phyloP scores from a whole-genome alignment of 2,113 vertebrate species.

The Stictonetta naevosa region DNA sequence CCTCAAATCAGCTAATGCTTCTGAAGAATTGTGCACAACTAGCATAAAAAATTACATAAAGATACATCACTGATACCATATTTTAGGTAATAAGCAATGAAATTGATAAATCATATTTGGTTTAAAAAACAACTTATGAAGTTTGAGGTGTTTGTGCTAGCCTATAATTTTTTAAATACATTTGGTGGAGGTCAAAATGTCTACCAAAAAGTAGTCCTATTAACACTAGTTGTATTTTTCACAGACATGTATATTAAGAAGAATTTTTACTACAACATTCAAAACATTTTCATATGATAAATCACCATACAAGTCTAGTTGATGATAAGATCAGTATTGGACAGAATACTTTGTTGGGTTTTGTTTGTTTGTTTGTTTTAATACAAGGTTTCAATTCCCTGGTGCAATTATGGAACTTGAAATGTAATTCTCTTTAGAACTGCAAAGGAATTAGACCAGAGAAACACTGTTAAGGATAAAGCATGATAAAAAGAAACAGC shows the following conservation, averaged over 20 bases:
- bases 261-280: not conserved
- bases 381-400: constrained; percentile 61
- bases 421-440: constrained; percentile 70
- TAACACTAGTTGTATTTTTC: not conserved
- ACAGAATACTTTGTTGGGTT: constrained; percentile 21
- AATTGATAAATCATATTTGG: constrained; percentile 28
- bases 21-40: not conserved
- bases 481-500: constrained; percentile 68
- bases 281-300: constrained; percentile 33
- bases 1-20: not conserved
- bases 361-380: not conserved
- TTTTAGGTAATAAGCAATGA: constrained; percentile 31
- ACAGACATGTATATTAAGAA: not conserved
- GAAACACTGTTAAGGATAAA: constrained; percentile 65
- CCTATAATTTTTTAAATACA: constrained; percentile 25
- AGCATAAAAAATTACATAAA: not conserved
- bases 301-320: not conserved
- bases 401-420: constrained; percentile 71
- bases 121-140: constrained; percentile 2
- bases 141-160: constrained; percentile 7
- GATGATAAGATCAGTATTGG: constrained; percentile 58
- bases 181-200: constrained; percentile 4
- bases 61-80: not conserved
- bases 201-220: constrained; percentile 4
- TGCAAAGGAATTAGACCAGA: constrained; percentile 72